Percentiles rank a stretch among this genome's conserved stretches.
phyloP scores from a whole-genome alignment of 1,140 invertebrate genomes.

The Arctopsyche grandis region DNA sequence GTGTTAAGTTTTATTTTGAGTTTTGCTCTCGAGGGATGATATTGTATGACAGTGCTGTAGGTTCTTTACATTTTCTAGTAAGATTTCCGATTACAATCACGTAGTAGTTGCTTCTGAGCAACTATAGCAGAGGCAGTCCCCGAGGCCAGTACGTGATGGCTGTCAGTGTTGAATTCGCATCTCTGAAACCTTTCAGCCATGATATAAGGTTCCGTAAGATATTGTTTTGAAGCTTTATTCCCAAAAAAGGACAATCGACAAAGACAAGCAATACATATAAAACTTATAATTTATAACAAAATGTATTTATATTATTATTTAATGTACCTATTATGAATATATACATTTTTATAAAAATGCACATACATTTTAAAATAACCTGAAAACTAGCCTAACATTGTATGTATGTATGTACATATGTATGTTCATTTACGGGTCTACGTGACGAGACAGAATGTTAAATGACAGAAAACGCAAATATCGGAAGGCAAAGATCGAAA shows the following conservation, averaged over 20 bases:
- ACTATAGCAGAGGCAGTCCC: not conserved
- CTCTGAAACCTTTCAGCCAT: conserved; percentile 5
- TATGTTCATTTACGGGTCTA: too few relatives aligned
- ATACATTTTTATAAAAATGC: too few relatives aligned
- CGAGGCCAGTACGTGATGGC: conserved; percentile 20
- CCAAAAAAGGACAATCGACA: not conserved
- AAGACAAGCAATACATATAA: too few relatives aligned
- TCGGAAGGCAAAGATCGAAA: too few relatives aligned
- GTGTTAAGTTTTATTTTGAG: not conserved
- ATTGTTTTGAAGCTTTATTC: not conserved
- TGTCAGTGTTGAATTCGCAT: not conserved
- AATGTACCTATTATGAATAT: too few relatives aligned
- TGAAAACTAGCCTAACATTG: too few relatives aligned
- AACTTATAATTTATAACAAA: too few relatives aligned
- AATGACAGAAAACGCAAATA: too few relatives aligned
- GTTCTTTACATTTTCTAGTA: not conserved
- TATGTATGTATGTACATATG: too few relatives aligned
- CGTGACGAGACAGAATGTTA: too few relatives aligned
- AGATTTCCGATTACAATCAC: conserved; percentile 32
- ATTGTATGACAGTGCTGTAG: not conserved
- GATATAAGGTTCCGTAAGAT: not conserved
- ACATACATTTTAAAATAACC: too few relatives aligned
- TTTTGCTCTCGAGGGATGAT: not conserved
- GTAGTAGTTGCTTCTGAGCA: conserved; percentile 23
- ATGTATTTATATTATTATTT: too few relatives aligned